Base-by-base conservation (phyloP, 1,140 invertebrate genomes). In the Andricus grossulariae region DNA sequence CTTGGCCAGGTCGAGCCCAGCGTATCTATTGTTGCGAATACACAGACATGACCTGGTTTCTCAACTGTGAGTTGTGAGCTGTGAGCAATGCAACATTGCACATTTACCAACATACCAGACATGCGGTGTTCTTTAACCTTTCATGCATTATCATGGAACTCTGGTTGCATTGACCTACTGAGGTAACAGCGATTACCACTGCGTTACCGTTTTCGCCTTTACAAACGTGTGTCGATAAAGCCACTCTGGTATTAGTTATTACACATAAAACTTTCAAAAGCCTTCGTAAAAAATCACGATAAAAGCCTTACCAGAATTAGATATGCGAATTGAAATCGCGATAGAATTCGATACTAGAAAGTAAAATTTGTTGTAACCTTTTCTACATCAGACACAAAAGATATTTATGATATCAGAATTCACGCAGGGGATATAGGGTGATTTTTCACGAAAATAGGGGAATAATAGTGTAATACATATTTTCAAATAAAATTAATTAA, bases 161-260 rank as follows among this genome's bases (percentile, higher is more conserved):
- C 80, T 88, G 88, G 86, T 89, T 88, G 88, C 87, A 88, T 88
- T 89, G 88, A 86, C 83, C 78, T 77, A 85, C 78, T 80, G 78
- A 80, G 73, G 76, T 70, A 78, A 83, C 80, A 80, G 83, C 82
- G 82, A 84, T 82, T 79, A 77, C 80, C 76, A 84, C 80, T 81
- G 75, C 79, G 82, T 84, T 60, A 60, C 57, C 82, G 75, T 80
- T 76, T 78, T 75, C 71, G 77, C 11, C 6, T 39, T 39, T 32
- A 21, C 52, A n/a, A 54, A 54, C 18, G 78, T 21, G 54, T 82
- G 83, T 80, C 80, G 83, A 83, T 83, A 82, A 80, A 50, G 57
- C 72, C 55, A 66, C 80, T 84, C 49, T 75, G 74, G 25, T 25
- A 25, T 25, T 25, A 25, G 25, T 3, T 25, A 25, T 25, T 25